Conservation (phyloP, 1,140 invertebrate genomes). For the Brachionus koreanus region DNA sequence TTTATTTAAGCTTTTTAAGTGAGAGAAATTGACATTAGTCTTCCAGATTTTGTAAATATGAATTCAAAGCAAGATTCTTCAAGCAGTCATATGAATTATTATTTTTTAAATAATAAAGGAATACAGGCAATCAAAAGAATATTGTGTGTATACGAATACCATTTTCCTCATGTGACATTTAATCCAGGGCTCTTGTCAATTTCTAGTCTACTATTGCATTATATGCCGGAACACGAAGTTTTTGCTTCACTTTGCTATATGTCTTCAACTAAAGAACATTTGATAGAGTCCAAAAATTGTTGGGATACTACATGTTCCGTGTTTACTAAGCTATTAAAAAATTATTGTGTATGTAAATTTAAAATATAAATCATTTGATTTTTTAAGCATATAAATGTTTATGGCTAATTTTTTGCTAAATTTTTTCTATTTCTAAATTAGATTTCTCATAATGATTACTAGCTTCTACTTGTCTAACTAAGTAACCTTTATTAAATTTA, state of each 20-base stretch:
- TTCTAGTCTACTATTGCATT: conserved; percentile 30
- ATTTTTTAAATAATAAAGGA: conserved; percentile 38
- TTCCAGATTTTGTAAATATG: conserved; percentile 36
- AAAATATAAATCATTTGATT: background rate
- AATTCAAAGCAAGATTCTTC: background rate
- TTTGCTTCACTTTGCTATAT: conserved; percentile 5
- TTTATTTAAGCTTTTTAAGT: background rate
- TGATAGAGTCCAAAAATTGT: background rate
- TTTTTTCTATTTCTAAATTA: background rate
- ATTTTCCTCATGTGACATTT: conserved; percentile 42
- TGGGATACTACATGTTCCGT: conserved; percentile 23
- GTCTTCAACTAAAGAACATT: conserved; percentile 9
- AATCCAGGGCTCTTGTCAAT: conserved; percentile 20
- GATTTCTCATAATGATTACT: too few species aligned
- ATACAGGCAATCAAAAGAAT: conserved; percentile 38
- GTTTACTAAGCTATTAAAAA: conserved; percentile 34
- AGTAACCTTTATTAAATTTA: too few species aligned
- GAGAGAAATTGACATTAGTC: conserved; percentile 22
- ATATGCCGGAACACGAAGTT: conserved; percentile 37
- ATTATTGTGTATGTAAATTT: conserved; percentile 27
- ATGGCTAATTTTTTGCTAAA: background rate
- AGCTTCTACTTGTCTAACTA: too few species aligned
- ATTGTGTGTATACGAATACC: conserved; percentile 26
- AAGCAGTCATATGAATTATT: conserved; percentile 28
- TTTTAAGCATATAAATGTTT: background rate